A percentile compares a stretch with the other conserved stretches of the same genome.
phyloP scores from a whole-genome alignment of 2,888 invertebrate species.

The Aphelenchoides bicaudatus region DNA sequence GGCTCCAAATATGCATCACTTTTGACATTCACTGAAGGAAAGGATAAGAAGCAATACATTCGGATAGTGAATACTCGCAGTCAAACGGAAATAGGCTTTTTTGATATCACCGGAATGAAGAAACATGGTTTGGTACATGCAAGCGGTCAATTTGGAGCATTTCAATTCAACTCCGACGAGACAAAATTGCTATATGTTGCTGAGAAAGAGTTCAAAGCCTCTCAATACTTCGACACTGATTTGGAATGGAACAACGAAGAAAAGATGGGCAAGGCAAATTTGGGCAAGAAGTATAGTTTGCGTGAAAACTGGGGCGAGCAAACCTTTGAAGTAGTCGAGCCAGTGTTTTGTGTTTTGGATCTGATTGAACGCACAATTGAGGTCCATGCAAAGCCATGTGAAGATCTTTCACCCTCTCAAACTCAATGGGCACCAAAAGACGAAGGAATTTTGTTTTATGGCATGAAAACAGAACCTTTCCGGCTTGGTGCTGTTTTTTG shows the following conservation, averaged over 20 bases:
- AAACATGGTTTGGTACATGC: slow-evolving; percentile 50
- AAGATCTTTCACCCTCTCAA: slow-evolving; percentile 44
- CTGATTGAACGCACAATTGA: slow-evolving; percentile 42
- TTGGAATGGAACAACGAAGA: slow-evolving; percentile 54
- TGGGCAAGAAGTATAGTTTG: slow-evolving; percentile 53
- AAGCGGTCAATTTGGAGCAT: slow-evolving; percentile 40
- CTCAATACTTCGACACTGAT: slow-evolving; percentile 53
- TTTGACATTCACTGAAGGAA: slow-evolving; percentile 44
- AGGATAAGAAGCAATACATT: slow-evolving; percentile 49
- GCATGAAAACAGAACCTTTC: slow-evolving; percentile 42
- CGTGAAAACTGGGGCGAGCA: slow-evolving; percentile 56
- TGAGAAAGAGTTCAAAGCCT: slow-evolving; percentile 44
- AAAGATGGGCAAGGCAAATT: slow-evolving; percentile 37
- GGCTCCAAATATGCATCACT: slow-evolving; percentile 45
- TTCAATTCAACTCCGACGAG: slow-evolving; percentile 51
- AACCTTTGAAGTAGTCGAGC: slow-evolving; percentile 43
- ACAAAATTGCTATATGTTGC: slow-evolving; percentile 56
- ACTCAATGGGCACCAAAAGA: slow-evolving; percentile 53
- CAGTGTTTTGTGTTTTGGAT: slow-evolving; percentile 53
- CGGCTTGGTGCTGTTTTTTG: slow-evolving; percentile 54
- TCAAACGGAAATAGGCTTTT: slow-evolving; percentile 28
- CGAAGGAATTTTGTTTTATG: slow-evolving; percentile 55
- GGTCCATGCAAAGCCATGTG: slow-evolving; percentile 38
- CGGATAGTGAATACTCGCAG: slow-evolving; percentile 25
- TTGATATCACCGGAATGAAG: slow-evolving; percentile 43